phyloP scores from a whole-genome alignment of 2,888 invertebrate species.

The Tyria jacobaeae region DNA sequence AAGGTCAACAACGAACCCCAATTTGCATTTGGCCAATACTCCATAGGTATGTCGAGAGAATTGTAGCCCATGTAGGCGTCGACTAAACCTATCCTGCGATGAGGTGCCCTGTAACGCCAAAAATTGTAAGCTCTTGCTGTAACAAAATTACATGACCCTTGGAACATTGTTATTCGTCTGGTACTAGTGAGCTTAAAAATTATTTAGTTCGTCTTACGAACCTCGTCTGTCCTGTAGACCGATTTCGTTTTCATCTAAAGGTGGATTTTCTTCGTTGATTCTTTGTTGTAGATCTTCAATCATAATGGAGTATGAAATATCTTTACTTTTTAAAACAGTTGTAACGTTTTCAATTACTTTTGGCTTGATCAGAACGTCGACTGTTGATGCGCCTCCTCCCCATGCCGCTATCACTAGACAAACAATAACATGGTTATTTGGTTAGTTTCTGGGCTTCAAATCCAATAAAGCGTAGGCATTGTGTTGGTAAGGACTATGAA shows the following conservation, averaged over 20 bases:
- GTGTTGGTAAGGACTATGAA: not conserved
- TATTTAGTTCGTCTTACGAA: conserved; percentile 65
- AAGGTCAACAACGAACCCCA: conserved; percentile 86
- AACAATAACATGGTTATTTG: not conserved
- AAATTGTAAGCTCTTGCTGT: conserved; percentile 86
- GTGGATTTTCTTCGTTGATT: conserved; percentile 93
- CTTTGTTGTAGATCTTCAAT: conserved; percentile 92
- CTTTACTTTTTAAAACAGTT: conserved; percentile 86
- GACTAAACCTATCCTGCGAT: conserved; percentile 75
- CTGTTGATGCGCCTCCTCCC: conserved; percentile 87
- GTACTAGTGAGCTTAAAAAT: conserved; percentile 19
- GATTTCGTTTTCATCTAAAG: conserved; percentile 88
- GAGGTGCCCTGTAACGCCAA: conserved; percentile 85
- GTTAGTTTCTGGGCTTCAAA: not conserved
- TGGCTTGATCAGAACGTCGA: conserved; percentile 91
- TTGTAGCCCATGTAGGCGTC: conserved; percentile 84
- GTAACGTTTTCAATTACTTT: conserved; percentile 88
- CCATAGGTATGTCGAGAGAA: conserved; percentile 85
- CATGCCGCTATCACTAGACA: conserved; percentile 88
- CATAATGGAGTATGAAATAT: conserved; percentile 89
- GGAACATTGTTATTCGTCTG: conserved; percentile 64
- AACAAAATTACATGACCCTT: conserved; percentile 80
- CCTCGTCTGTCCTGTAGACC: conserved; percentile 90
- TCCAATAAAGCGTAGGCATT: not conserved
- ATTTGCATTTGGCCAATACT: conserved; percentile 87